phyloP scores from a whole-genome alignment of 1,140 invertebrate species.

The Diorhabda elongata region DNA sequence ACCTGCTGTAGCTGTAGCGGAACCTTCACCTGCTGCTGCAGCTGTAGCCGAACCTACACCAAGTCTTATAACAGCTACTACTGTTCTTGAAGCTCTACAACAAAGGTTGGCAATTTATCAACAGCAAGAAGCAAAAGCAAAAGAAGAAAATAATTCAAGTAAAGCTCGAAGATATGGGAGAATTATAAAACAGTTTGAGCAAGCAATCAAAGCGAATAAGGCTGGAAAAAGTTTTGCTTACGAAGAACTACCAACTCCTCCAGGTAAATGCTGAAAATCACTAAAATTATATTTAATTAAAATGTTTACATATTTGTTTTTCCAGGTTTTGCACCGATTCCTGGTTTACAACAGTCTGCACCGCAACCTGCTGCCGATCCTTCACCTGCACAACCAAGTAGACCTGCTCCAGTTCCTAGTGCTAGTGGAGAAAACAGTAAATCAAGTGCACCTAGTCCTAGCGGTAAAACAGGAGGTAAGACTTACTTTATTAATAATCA shows the following conservation, averaged over 20 bases:
- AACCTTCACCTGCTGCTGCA: constrained; percentile 32
- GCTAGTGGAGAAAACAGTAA: constrained; percentile 6
- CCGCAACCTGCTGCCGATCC: constrained; percentile 22
- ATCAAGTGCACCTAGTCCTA: background rate
- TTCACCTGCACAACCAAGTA: constrained; percentile 15
- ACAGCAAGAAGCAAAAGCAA: constrained; percentile 43
- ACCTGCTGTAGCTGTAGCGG: no score
- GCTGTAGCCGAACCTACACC: constrained; percentile 35
- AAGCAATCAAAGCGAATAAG: constrained; percentile 77
- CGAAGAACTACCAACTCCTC: constrained; percentile 85
- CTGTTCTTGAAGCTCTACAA: constrained; percentile 74
- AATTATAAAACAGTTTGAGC: constrained; percentile 91
- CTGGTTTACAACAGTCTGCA: constrained; percentile 17
- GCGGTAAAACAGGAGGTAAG: background rate
- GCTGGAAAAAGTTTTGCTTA: constrained; percentile 71
- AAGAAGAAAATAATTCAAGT: constrained; percentile 62
- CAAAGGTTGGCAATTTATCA: constrained; percentile 81
- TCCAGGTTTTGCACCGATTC: constrained; percentile 33
- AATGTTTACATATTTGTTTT: background rate
- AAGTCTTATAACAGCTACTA: constrained; percentile 50
- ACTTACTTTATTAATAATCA: background rate
- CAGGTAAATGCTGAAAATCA: constrained; percentile 49
- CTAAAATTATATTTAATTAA: background rate
- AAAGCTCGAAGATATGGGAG: constrained; percentile 85
- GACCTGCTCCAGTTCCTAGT: constrained; percentile 14